A percentile compares a stretch with the other conserved stretches of the same genome.
These are phyloP conservation scores for Oscheius sp. DNA, from an alignment of 1,140 invertebrate genomes.

Conservation along the genomic window DNA sequence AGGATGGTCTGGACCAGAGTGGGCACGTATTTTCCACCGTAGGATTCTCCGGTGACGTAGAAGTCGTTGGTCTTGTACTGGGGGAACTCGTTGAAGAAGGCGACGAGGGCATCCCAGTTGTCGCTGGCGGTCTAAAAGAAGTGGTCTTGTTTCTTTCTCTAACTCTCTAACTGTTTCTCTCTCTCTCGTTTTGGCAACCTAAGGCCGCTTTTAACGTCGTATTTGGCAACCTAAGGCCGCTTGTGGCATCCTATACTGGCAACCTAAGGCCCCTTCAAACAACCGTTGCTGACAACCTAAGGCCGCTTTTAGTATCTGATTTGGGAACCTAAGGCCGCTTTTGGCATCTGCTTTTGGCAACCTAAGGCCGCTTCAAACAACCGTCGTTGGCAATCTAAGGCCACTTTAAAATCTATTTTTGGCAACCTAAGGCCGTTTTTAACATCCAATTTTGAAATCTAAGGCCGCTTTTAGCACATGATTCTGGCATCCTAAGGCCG, in stretches of 20 bases:
- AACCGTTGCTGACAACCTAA: too few relatives aligned
- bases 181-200: neutral
- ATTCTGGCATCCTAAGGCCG: too few relatives aligned
- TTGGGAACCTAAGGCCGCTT: too few relatives aligned
- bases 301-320: too few relatives aligned
- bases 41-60: slow-evolving; percentile 63
- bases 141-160: neutral
- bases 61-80: slow-evolving; percentile 63
- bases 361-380: too few relatives aligned
- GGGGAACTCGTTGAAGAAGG: slow-evolving; percentile 65
- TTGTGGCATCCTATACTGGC: neutral
- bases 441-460: too few relatives aligned
- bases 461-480: too few relatives aligned
- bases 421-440: too few relatives aligned
- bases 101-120: slow-evolving; percentile 63
- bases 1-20: slow-evolving; percentile 64
- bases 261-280: too few relatives aligned
- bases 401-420: too few relatives aligned
- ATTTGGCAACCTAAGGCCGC: neutral
- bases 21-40: slow-evolving; percentile 63
- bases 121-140: slow-evolving; percentile 56
- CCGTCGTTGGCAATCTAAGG: too few relatives aligned
- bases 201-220: neutral
- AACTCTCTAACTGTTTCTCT: neutral
- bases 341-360: too few relatives aligned